Evolutionary conservation across 2,888 invertebrate species (phyloP).

Genomic region (Chloromyia formosa): DNA sequence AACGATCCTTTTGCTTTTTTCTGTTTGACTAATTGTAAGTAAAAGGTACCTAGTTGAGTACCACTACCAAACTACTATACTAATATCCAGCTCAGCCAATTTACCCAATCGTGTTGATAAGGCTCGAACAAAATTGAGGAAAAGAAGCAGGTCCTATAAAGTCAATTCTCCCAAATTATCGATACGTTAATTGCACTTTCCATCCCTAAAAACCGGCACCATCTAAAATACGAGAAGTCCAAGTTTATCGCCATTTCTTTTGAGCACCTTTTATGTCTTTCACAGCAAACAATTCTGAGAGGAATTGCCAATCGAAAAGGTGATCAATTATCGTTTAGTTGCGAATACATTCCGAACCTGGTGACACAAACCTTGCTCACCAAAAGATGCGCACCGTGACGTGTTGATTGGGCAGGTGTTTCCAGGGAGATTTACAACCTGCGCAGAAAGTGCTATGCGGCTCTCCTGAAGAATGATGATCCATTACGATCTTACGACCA

Average conservation of each 20-base stretch:
- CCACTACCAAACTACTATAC: too few species aligned
- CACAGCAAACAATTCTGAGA: background rate
- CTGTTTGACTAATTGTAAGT: too few species aligned
- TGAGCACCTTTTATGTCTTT: background rate
- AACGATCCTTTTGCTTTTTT: too few species aligned
- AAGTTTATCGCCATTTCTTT: background rate
- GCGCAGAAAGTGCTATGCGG: background rate
- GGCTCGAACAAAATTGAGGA: too few species aligned
- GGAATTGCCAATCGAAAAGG: conserved; percentile 12
- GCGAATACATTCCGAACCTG: conserved; percentile 16
- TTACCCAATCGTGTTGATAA: background rate
- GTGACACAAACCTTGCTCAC: conserved; percentile 20
- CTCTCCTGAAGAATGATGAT: background rate
- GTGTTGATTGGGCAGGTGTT: conserved; percentile 32
- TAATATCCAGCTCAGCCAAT: too few species aligned
- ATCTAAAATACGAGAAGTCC: background rate
- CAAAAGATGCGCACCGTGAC: background rate
- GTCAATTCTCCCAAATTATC: too few species aligned
- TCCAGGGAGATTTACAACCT: conserved; percentile 13
- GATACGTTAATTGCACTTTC: background rate
- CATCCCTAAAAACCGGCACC: background rate
- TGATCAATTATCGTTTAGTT: conserved; percentile 28
- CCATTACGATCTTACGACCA: background rate
- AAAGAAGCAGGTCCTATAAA: too few species aligned
- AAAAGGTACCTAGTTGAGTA: too few species aligned